These are phyloP conservation scores for Drosophila imparisetae DNA, from an alignment of 2,888 invertebrate species.

Conservation along the genomic window DNA sequence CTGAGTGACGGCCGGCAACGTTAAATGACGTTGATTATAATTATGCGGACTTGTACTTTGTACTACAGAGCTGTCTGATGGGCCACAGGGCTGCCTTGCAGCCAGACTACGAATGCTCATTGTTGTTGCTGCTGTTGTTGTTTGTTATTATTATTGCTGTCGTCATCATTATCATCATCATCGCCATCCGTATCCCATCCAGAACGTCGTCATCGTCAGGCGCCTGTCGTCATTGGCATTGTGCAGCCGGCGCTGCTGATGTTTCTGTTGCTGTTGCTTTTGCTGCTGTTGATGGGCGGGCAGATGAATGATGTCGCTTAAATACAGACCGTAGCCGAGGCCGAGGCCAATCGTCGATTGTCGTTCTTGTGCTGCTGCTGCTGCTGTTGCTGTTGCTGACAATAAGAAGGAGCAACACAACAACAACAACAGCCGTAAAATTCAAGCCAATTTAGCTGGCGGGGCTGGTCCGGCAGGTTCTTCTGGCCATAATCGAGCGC, in stretches of 20 bases:
- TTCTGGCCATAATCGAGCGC: slow-evolving; percentile 47
- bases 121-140: slow-evolving; percentile 50
- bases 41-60: slow-evolving; percentile 82
- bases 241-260: slow-evolving; percentile 52
- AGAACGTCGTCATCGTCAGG: slow-evolving; percentile 56
- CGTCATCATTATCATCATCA: slow-evolving; percentile 45
- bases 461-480: slow-evolving; percentile 73
- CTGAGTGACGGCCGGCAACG: slow-evolving; percentile 79
- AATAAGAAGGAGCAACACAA: not conserved
- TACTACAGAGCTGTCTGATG: slow-evolving; percentile 57
- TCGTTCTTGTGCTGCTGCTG: slow-evolving; percentile 56
- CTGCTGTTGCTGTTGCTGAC: slow-evolving; percentile 5
- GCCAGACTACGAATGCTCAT: slow-evolving; percentile 44
- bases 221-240: slow-evolving; percentile 55
- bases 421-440: slow-evolving; percentile 67
- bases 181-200: slow-evolving; percentile 61
- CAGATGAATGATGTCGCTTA: slow-evolving; percentile 81
- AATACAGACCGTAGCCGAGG: slow-evolving; percentile 71
- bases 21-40: slow-evolving; percentile 82
- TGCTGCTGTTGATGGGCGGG: slow-evolving; percentile 75
- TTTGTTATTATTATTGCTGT: slow-evolving; percentile 60
- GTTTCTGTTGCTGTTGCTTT: slow-evolving; percentile 39
- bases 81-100: slow-evolving; percentile 61
- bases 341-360: slow-evolving; percentile 74
- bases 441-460: slow-evolving; percentile 75